Conservation (phyloP, 2,888 invertebrate genomes). For the Meghimatium bilineatum region DNA sequence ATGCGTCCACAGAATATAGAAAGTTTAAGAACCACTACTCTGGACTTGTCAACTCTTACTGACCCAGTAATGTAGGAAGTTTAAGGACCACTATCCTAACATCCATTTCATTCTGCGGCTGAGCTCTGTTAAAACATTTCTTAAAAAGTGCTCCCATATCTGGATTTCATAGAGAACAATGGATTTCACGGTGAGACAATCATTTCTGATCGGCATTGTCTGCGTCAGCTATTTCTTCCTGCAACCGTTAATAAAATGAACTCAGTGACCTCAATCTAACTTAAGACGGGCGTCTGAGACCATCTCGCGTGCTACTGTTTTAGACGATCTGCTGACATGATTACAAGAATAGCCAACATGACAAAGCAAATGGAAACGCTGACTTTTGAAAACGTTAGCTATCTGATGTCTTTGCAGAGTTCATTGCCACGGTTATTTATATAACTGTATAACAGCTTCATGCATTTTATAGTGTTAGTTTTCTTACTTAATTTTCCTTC, state of each 20-base stretch:
- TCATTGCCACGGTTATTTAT: background rate
- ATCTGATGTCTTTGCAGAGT: background rate
- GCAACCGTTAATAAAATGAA: conserved; percentile 24
- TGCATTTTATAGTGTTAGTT: too few species aligned
- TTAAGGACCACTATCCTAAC: too few species aligned
- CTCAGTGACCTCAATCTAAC: conserved; percentile 21
- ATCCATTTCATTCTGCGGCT: conserved; percentile 14
- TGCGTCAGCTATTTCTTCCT: background rate
- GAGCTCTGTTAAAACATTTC: conserved; percentile 9
- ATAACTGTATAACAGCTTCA: too few species aligned
- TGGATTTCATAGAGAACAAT: background rate
- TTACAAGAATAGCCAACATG: background rate
- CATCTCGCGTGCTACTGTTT: background rate
- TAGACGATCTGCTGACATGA: background rate
- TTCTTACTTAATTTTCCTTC: too few species aligned
- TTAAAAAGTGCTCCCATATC: background rate
- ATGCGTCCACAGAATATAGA: too few species aligned
- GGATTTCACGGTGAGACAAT: background rate
- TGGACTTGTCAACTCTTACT: too few species aligned
- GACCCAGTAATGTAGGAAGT: too few species aligned
- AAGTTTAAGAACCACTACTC: too few species aligned
- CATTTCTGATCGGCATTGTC: background rate
- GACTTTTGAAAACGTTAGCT: background rate
- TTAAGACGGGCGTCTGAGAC: background rate
- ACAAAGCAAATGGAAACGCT: background rate